Evolutionary conservation across 2,888 invertebrate species (phyloP).

Genomic region (Lasioglossum zephyrum): DNA sequence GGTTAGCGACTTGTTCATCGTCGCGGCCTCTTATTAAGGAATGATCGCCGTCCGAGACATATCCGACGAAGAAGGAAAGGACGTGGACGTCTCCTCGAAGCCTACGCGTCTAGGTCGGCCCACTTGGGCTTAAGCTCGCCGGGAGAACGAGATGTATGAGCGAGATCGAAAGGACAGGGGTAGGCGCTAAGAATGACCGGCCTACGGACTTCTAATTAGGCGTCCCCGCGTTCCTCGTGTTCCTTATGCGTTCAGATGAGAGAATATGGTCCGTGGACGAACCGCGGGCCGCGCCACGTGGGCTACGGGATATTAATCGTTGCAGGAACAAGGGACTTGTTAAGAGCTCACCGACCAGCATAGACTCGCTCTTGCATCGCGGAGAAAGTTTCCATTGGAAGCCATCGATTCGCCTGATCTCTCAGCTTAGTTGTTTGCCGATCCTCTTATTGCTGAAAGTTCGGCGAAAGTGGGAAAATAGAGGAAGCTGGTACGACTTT

Average conservation of each 20-base stretch:
- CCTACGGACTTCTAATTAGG: slow-evolving; percentile 72
- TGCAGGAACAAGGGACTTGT: slow-evolving; percentile 51
- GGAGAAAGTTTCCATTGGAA: not conserved
- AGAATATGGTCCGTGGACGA: slow-evolving; percentile 49
- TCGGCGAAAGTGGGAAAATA: not conserved
- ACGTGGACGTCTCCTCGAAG: slow-evolving; percentile 62
- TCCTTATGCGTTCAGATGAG: slow-evolving; percentile 40
- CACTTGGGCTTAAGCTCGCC: slow-evolving; percentile 59
- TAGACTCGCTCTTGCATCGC: slow-evolving; percentile 8
- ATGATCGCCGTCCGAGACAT: slow-evolving; percentile 38
- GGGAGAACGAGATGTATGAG: slow-evolving; percentile 45
- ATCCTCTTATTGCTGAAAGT: not conserved
- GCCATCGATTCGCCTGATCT: slow-evolving; percentile 10
- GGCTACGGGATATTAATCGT: slow-evolving; percentile 52
- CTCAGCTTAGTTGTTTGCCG: not conserved
- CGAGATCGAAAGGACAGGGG: slow-evolving; percentile 58
- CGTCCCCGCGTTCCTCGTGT: slow-evolving; percentile 48
- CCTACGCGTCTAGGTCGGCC: slow-evolving; percentile 69
- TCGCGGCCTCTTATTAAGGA: slow-evolving; percentile 58
- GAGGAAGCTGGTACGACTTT: not conserved
- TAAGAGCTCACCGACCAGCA: slow-evolving; percentile 26
- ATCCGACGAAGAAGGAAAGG: slow-evolving; percentile 66
- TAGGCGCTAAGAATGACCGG: slow-evolving; percentile 65
- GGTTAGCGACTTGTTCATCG: not conserved
- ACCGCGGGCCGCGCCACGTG: slow-evolving; percentile 37